Base-by-base conservation (phyloP, 2,797 vertebrate genomes). In the Acomys russatus region DNA sequence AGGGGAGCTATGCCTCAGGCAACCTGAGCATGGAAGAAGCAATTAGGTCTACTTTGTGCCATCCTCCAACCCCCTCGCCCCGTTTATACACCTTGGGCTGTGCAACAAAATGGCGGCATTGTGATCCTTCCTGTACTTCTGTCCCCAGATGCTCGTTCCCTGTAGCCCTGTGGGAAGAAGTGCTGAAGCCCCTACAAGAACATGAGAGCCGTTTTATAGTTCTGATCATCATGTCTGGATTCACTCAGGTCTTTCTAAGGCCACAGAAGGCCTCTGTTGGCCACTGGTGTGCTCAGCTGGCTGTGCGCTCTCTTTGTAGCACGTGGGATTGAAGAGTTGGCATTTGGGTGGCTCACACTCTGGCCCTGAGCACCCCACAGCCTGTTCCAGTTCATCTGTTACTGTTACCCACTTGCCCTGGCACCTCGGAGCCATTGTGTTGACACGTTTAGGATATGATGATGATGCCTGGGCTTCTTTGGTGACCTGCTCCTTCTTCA, bases 291-390 rank as follows among this genome's bases (percentile, higher is more conserved):
- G 68, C 70, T 87, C 56, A 20, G 6, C 4, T 9, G 15, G 38
- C 64, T 22, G 6, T 14, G n/a, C 20, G 54, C 20, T 66, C n/a
- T 78, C 85, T 25, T 0, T 28, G 28, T 8, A 35, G 38, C 8
- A 15, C 0, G 2, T 5, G 49, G 76, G 30, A 51, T 17, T 35
- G 6, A 51, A 25, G 14, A 2, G 14, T 0, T 38, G 71, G 30
- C 28, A 33, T 74, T 44, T 10, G 11, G n/a, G 44, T 0, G 1
- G 12, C 79, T 44, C 56, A 9, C 2, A 0, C 6, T 3, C 3
- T 12, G 59, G 28, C 44, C 64, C n/a, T 30, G 28, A 59, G 2
- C 14, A 5, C 22, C 54, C 30, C 49, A 56, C 7, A 49, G 15
- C 28, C 18, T 3, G n/a, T 51, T 77, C 18, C 4, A 23, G 9